phyloP scores from a whole-genome alignment of 2,888 invertebrate species.

The Ceratothoa steindachneri region DNA sequence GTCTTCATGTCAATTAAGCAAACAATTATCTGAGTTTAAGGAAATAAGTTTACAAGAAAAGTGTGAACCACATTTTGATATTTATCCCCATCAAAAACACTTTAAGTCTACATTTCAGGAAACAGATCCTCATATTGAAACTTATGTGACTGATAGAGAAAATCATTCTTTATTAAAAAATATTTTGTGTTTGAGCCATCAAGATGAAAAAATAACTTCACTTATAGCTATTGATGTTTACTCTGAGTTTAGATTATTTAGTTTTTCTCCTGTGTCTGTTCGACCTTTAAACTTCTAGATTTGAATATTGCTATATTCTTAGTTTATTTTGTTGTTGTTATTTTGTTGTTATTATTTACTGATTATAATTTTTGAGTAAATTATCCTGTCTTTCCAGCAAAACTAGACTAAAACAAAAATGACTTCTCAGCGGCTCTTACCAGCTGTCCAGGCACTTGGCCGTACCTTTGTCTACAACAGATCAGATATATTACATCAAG shows the following conservation, averaged over 20 bases:
- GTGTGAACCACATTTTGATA: not conserved
- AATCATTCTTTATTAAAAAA: not conserved
- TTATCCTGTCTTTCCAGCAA: not conserved
- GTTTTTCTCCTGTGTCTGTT: not conserved
- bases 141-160: not conserved
- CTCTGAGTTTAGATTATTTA: not conserved
- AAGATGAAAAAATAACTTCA: not conserved
- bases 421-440: not conserved
- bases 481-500: conserved; percentile 2
- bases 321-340: not conserved
- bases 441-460: not conserved
- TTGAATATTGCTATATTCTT: not conserved
- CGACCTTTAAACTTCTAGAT: not conserved
- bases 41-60: not conserved
- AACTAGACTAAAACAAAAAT: not conserved
- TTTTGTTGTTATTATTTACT: not conserved
- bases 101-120: not conserved
- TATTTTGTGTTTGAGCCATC: not conserved
- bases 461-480: not conserved
- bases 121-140: not conserved
- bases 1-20: not conserved
- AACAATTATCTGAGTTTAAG: not conserved
- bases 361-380: not conserved
- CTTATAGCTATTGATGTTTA: not conserved
- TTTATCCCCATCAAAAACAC: not conserved